phyloP scores from a whole-genome alignment of 53 echinoderm and acorn worm species.

The Paelopatides confundens region DNA sequence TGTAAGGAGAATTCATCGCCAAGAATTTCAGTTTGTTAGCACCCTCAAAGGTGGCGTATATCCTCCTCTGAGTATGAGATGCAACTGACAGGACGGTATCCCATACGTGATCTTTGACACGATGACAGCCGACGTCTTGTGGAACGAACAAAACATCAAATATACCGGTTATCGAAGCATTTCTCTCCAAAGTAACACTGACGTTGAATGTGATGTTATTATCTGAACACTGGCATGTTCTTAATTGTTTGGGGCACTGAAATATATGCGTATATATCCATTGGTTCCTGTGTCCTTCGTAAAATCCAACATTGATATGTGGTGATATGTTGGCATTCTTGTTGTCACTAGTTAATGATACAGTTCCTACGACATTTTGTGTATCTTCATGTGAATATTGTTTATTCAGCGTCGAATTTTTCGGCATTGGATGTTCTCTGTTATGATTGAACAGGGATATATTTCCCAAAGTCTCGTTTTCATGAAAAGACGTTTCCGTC shows the following conservation, averaged over 20 bases:
- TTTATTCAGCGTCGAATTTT: too few relatives aligned
- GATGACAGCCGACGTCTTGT: neutral
- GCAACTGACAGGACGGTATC: neutral
- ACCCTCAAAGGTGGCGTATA: slow-evolving; percentile 9
- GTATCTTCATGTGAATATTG: too few relatives aligned
- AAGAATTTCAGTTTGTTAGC: neutral
- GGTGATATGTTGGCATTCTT: too few relatives aligned
- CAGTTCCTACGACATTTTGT: too few relatives aligned
- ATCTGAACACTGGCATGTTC: neutral
- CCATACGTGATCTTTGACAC: neutral
- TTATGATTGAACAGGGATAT: too few relatives aligned
- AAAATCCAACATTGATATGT: neutral
- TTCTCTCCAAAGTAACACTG: neutral
- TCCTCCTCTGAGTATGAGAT: neutral
- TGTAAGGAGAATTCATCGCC: neutral
- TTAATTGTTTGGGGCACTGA: neutral
- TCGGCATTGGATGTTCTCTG: too few relatives aligned
- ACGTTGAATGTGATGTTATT: neutral
- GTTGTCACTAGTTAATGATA: too few relatives aligned
- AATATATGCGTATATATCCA: neutral
- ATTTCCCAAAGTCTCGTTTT: too few relatives aligned
- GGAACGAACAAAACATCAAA: slow-evolving; percentile 13
- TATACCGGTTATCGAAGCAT: neutral
- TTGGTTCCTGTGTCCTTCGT: neutral
- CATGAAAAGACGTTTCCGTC: too few relatives aligned